phyloP scores from a whole-genome alignment of 2,113 vertebrate species.

The Calidris pugnax region DNA sequence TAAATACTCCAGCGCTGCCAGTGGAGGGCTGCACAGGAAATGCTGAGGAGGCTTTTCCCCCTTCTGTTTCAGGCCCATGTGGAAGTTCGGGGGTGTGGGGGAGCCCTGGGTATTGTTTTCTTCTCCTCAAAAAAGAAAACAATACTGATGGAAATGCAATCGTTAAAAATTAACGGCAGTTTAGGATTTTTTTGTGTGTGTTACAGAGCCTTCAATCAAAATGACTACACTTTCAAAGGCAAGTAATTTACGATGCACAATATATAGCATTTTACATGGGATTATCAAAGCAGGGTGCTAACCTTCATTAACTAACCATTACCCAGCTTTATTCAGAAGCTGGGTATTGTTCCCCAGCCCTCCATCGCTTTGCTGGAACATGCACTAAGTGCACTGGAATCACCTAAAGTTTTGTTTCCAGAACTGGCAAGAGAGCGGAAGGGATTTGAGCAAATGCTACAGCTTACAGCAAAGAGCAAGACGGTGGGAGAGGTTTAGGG shows the following conservation, averaged over 20 bases:
- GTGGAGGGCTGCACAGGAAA: neutral
- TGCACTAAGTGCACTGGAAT: neutral
- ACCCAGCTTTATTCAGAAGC: neutral
- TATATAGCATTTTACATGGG: neutral
- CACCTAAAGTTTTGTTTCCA: neutral
- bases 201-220: neutral
- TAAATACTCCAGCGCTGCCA: conserved; percentile 61
- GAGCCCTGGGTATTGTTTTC: neutral
- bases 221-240: neutral
- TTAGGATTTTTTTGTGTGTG: neutral
- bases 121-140: neutral
- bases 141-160: neutral
- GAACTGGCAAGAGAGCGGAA: neutral
- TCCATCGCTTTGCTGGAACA: neutral
- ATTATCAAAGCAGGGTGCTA: neutral
- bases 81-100: neutral
- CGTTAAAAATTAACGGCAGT: neutral
- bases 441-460: neutral
- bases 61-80: neutral
- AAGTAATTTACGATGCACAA: neutral
- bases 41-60: neutral
- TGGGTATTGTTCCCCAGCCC: neutral
- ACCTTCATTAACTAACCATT: neutral
- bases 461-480: neutral
- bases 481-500: neutral